Percentiles rank a stretch among this genome's conserved stretches.
Evolutionary conservation across 1,140 invertebrate genomes (phyloP).

Genomic region (Drosophila mauritiana): DNA sequence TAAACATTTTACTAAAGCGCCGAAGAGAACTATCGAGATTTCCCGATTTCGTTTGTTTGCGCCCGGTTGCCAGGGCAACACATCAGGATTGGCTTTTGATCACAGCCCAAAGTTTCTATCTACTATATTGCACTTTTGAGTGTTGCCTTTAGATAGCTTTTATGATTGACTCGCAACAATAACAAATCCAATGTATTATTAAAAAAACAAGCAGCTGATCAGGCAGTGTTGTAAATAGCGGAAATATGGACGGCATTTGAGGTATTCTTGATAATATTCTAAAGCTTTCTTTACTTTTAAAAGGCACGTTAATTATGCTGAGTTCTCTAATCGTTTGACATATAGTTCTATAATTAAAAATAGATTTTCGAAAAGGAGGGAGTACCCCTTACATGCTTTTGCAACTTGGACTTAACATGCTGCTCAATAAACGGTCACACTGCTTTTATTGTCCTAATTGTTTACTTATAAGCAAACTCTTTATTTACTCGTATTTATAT

Average conservation of each 20-base stretch:
- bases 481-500: background rate
- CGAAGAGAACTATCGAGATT: background rate
- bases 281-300: too few relatives aligned
- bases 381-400: background rate
- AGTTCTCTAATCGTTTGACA: too few relatives aligned
- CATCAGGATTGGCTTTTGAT: background rate
- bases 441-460: background rate
- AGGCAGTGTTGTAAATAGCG: background rate
- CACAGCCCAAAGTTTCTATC: background rate
- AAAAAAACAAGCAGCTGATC: conserved; percentile 8
- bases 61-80: conserved; percentile 17
- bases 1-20: conserved; percentile 53
- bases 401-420: too few relatives aligned
- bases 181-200: background rate
- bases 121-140: background rate
- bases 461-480: background rate
- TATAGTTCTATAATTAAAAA: too few relatives aligned
- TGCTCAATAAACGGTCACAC: background rate
- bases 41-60: conserved; percentile 19
- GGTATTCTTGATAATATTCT: background rate
- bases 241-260: background rate
- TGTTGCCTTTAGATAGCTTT: background rate
- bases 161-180: conserved; percentile 1
- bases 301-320: too few relatives aligned
- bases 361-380: background rate